Base-by-base conservation (phyloP, 1,140 invertebrate species). In the Aleiodes sp. region DNA sequence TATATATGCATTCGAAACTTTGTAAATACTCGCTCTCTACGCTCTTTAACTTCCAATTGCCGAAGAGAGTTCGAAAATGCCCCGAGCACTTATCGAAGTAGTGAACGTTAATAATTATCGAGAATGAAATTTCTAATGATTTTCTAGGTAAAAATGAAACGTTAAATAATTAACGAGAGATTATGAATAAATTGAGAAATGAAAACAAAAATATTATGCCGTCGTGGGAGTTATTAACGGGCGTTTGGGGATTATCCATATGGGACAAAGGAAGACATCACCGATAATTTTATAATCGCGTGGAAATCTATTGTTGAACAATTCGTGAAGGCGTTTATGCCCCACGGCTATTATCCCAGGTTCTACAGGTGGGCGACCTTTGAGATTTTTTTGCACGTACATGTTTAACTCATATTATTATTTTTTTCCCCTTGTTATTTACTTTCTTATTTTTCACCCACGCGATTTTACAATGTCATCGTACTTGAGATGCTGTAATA, bases 321-420 rank as follows among this genome's bases (percentile, higher is more conserved):
- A 67, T 67, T 67, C 21, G 65, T 35, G 65, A 67, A 56, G 65
- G 65, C 65, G 65, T 67, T 21, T 67, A 21, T 52, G 21, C 46
- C 21, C 46, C 46, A 24, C 46, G 46, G 46, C 10, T 16, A 24
- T 52, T 24, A 52, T 24, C 1, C 8, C 16, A n/a, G n/a, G n/a
- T n/a, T n/a, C n/a, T n/a, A 24, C 46, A 52, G 46, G 46, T 52
- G 46, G 46, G 46, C 46, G 46, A 52, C 46, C 46, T 52, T 52
- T 52, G 19, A 24, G 46, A 52, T 24, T 24, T 24, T 52, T 52
- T 12, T 24, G 4, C 26, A 12, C 12, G 2, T 14, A 46, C 16
- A 46, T 19, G 16, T 24, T 12, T 1, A 9, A 9, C 6, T 52
- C 21, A 52, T 52, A 21, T 24, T 16, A 10, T 21, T 24, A 46